Conservation (phyloP, 2,797 vertebrate species). For the Smutsia gigantea region DNA sequence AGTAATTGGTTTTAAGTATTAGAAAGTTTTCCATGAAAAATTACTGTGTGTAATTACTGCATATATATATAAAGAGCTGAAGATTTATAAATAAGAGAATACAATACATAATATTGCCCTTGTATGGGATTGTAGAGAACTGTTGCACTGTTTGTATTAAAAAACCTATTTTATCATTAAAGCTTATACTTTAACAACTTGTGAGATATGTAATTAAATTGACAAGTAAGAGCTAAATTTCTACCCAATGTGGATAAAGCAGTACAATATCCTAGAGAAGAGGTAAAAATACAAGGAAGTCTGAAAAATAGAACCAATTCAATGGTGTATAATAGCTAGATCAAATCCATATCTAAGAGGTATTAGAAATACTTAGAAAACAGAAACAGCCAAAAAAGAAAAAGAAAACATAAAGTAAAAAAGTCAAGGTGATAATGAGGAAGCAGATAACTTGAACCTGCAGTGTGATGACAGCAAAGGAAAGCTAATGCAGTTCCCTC, state of each 20-base stretch:
- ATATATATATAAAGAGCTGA: conserved; percentile 28
- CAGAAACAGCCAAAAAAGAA: not conserved
- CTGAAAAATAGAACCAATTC: not conserved
- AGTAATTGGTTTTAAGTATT: conserved; percentile 40
- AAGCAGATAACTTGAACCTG: not conserved
- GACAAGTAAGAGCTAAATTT: conserved; percentile 16
- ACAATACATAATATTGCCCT: not conserved
- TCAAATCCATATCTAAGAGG: not conserved
- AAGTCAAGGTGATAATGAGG: not conserved
- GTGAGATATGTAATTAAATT: conserved; percentile 43
- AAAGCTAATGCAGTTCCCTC: not conserved
- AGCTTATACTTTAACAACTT: not conserved
- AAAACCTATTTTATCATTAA: not conserved
- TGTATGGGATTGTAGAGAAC: not conserved
- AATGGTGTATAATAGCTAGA: not conserved
- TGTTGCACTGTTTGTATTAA: not conserved
- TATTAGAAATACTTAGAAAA: conserved; percentile 23
- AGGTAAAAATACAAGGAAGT: not conserved
- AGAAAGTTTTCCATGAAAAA: conserved; percentile 23
- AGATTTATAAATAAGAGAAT: not conserved
- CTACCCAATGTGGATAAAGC: not conserved
- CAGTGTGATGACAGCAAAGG: not conserved
- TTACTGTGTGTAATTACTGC: not conserved
- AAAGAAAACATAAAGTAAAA: not conserved
- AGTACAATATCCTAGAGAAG: not conserved